phyloP scores from a whole-genome alignment of 2,888 invertebrate genomes.

The Pyralis farinalis region DNA sequence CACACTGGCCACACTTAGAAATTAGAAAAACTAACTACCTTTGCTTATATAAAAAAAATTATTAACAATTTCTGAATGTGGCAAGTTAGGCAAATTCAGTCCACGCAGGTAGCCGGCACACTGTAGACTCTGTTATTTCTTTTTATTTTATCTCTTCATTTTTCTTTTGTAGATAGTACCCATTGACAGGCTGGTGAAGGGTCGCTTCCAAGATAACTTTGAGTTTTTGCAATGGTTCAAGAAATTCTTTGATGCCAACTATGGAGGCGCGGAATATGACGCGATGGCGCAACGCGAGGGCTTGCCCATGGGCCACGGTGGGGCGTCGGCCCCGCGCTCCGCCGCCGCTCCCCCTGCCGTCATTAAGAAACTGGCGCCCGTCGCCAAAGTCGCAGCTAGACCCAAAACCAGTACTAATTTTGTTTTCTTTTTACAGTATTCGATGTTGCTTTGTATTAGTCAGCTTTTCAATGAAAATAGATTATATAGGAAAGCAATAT shows the following conservation, averaged over 20 bases:
- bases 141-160: conserved; percentile 36
- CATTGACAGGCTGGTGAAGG: conserved; percentile 97
- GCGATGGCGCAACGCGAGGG: conserved; percentile 93
- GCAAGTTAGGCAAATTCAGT: conserved; percentile 16
- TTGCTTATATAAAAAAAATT: not conserved
- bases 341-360: conserved; percentile 52
- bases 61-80: conserved; percentile 31
- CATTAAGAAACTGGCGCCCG: conserved; percentile 68
- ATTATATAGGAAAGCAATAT: conserved; percentile 3
- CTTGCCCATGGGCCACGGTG: conserved; percentile 91
- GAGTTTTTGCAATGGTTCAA: conserved; percentile 99
- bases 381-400: conserved; percentile 82
- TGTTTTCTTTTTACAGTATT: conserved; percentile 36
- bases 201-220: conserved; percentile 99
- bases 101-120: conserved; percentile 41
- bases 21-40: conserved; percentile 18
- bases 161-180: conserved; percentile 91
- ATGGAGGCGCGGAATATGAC: conserved; percentile 96
- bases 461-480: conserved; percentile 19
- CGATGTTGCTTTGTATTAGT: conserved; percentile 26
- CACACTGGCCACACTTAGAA: conserved; percentile 37
- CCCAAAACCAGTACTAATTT: conserved; percentile 81
- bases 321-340: conserved; percentile 71
- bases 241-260: conserved; percentile 99
- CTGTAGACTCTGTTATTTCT: conserved; percentile 25